A percentile compares a stretch with the other conserved stretches of the same genome.
phyloP scores from a whole-genome alignment of 2,888 invertebrate species.

The Chrysolina oricalcia region DNA sequence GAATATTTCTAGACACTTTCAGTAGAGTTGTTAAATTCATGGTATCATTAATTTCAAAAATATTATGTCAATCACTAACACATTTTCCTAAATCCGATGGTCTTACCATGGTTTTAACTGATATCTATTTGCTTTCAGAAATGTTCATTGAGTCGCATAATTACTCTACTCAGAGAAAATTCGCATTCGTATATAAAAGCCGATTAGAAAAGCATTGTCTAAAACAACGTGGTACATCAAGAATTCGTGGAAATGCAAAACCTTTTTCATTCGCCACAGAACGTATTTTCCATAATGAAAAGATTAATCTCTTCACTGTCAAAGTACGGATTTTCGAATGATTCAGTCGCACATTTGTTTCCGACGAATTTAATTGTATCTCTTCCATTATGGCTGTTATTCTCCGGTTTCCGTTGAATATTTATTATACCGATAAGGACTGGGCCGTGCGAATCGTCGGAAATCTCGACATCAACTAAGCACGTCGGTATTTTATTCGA shows the following conservation, averaged over 20 bases:
- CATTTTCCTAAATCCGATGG: too few relatives aligned
- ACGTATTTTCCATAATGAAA: background rate
- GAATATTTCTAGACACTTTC: too few relatives aligned
- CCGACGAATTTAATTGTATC: constrained; percentile 6
- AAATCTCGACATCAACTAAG: constrained; percentile 11
- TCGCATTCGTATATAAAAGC: background rate
- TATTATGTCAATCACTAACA: too few relatives aligned
- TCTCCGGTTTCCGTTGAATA: constrained; percentile 7
- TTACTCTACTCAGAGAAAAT: background rate
- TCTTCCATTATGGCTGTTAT: background rate
- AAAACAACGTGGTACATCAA: background rate
- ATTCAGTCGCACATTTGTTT: background rate
- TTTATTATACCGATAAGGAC: constrained; percentile 9
- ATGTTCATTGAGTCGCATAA: too few relatives aligned
- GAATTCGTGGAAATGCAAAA: background rate
- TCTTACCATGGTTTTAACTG: too few relatives aligned
- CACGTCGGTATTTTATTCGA: constrained; percentile 10
- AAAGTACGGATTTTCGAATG: background rate
- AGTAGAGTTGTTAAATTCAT: too few relatives aligned
- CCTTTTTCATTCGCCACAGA: background rate
- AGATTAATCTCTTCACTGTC: background rate
- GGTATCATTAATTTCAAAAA: too few relatives aligned
- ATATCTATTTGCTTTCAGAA: too few relatives aligned
- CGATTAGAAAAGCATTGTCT: background rate
- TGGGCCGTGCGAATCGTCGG: constrained; percentile 9